These are phyloP conservation scores for Cephalopterus ornatus DNA, from an alignment of 2,113 vertebrate genomes.

Conservation along the genomic window DNA sequence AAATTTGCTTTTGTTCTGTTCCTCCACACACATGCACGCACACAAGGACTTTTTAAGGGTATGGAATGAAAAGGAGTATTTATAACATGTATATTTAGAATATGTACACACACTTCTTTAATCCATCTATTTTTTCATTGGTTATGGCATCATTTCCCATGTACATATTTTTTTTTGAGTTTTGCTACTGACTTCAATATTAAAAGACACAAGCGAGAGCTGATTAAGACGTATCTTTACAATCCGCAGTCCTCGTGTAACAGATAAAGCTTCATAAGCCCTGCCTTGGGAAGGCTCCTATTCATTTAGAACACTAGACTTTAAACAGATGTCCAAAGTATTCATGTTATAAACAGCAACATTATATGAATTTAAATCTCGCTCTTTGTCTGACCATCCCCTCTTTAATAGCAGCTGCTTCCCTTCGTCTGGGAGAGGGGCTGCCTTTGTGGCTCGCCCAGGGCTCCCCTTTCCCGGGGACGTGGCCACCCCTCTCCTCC, in stretches of 20 bases:
- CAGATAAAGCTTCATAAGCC: slow-evolving; percentile 20
- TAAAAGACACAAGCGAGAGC: slow-evolving; percentile 9
- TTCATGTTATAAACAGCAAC: slow-evolving; percentile 52
- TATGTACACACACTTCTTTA: neutral
- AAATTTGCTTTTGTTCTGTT: slow-evolving; percentile 7
- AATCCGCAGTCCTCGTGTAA: neutral
- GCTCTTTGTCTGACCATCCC: slow-evolving; percentile 57
- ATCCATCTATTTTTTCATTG: neutral
- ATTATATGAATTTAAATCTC: slow-evolving; percentile 50
- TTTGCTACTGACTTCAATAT: slow-evolving; percentile 22
- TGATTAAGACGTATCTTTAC: slow-evolving; percentile 56
- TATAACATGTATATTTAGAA: neutral
- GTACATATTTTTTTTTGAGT: neutral
- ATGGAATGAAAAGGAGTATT: neutral
- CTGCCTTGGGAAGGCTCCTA: slow-evolving; percentile 43
- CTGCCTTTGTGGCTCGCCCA: neutral
- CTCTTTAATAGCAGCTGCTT: neutral
- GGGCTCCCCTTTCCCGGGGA: neutral
- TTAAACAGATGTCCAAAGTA: slow-evolving; percentile 69
- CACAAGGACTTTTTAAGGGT: slow-evolving; percentile 34
- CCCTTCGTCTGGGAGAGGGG: neutral
- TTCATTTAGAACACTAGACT: slow-evolving; percentile 40
- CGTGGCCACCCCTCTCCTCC: neutral
- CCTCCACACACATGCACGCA: neutral
- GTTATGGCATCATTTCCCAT: neutral